These are phyloP conservation scores for Lepidostoma basale DNA, from an alignment of 1,140 invertebrate species.

Conservation along the genomic window DNA sequence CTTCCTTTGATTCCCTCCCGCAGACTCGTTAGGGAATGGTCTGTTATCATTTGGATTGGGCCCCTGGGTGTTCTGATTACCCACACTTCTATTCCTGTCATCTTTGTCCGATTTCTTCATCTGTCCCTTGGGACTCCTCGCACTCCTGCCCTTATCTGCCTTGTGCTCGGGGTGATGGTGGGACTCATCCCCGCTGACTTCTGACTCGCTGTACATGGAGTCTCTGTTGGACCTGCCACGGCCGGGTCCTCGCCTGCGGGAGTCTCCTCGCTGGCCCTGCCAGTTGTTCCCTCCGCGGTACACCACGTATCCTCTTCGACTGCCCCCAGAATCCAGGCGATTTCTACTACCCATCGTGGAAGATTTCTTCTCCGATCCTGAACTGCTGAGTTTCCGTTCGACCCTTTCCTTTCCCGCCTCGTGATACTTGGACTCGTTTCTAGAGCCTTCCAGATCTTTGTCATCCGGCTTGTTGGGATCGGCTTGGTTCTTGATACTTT, in stretches of 20 bases:
- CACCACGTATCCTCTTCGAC: constrained; percentile 53
- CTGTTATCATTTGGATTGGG: constrained; percentile 49
- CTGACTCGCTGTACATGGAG: constrained; percentile 57
- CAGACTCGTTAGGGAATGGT: constrained; percentile 30
- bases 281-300: constrained; percentile 58
- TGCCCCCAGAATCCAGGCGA: constrained; percentile 47
- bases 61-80: constrained; percentile 31
- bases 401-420: constrained; percentile 52
- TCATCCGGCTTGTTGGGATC: constrained; percentile 35
- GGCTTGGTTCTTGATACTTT: constrained; percentile 4
- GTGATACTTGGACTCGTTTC: constrained; percentile 35
- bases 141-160: constrained; percentile 41
- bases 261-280: constrained; percentile 54
- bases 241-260: constrained; percentile 53
- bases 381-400: constrained; percentile 60
- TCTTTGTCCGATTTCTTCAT: constrained; percentile 64
- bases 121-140: constrained; percentile 55
- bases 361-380: constrained; percentile 58
- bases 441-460: constrained; percentile 30
- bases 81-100: constrained; percentile 58
- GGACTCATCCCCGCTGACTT: constrained; percentile 65
- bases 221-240: constrained; percentile 48
- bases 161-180: constrained; percentile 56
- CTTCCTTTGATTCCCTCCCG: constrained; percentile 23
- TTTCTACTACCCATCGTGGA: constrained; percentile 35